A percentile compares a stretch with the other conserved stretches of the same genome.
phyloP scores from a whole-genome alignment of 1,140 invertebrate genomes.

The Diabrotica virgifera region DNA sequence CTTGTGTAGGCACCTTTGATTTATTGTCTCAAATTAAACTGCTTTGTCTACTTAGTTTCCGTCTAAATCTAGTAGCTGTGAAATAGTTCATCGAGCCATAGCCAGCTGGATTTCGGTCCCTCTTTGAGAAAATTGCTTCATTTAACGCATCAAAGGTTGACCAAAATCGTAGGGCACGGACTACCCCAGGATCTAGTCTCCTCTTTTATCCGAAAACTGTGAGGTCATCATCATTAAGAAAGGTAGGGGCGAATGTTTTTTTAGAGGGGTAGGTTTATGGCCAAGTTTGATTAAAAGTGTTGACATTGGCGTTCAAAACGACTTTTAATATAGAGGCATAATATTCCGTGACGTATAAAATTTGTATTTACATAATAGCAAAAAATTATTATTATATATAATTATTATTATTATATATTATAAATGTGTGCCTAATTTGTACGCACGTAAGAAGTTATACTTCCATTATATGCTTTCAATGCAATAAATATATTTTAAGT shows the following conservation, averaged over 20 bases:
- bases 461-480: too few species aligned
- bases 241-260: conserved; percentile 24
- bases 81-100: background rate
- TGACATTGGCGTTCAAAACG: background rate
- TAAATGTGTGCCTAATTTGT: too few species aligned
- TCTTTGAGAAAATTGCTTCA: conserved; percentile 11
- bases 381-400: too few species aligned
- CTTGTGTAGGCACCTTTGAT: too few species aligned
- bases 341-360: too few species aligned
- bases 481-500: too few species aligned
- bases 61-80: background rate
- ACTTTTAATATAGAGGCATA: background rate
- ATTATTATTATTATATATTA: too few species aligned
- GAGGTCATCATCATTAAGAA: conserved; percentile 27
- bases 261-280: conserved; percentile 25
- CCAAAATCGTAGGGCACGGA: conserved; percentile 17
- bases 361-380: too few species aligned
- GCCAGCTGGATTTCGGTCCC: too few species aligned
- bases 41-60: background rate
- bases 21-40: too few species aligned
- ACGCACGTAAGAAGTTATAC: too few species aligned
- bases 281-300: conserved; percentile 26
- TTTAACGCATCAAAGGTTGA: conserved; percentile 26
- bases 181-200: background rate
- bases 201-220: conserved; percentile 1